Conservation (phyloP, 2,888 invertebrate species). For the Drosophila diplacantha region DNA sequence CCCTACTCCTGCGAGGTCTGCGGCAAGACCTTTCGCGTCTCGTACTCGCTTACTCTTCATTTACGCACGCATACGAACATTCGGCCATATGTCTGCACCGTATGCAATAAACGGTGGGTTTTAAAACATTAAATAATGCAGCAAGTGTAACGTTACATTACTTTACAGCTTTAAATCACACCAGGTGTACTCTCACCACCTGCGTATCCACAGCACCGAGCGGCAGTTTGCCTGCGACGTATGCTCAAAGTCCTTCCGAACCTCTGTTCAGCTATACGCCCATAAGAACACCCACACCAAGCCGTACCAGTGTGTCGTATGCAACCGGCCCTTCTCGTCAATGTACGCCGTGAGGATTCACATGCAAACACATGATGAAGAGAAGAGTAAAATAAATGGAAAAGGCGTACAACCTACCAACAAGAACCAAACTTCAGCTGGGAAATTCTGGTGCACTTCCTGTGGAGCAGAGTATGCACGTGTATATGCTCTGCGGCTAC, state of each 20-base stretch:
- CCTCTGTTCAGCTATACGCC: conserved; percentile 86
- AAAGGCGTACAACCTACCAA: neutral
- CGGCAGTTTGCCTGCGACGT: conserved; percentile 86
- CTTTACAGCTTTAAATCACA: conserved; percentile 84
- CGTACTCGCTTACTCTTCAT: conserved; percentile 88
- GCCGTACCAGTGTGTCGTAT: conserved; percentile 87
- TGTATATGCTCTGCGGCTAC: conserved; percentile 85
- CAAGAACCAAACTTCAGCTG: conserved; percentile 4
- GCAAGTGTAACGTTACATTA: neutral
- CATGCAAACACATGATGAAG: conserved; percentile 85
- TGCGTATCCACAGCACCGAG: conserved; percentile 86
- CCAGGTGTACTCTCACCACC: conserved; percentile 87
- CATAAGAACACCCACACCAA: conserved; percentile 90
- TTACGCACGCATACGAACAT: conserved; percentile 89
- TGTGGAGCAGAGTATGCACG: conserved; percentile 89
- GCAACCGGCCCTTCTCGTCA: conserved; percentile 88
- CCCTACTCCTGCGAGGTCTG: conserved; percentile 89
- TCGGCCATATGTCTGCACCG: conserved; percentile 86
- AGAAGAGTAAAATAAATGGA: conserved; percentile 50
- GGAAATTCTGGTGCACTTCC: conserved; percentile 80
- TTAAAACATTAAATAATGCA: neutral
- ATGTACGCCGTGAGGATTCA: conserved; percentile 87
- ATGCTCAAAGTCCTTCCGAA: conserved; percentile 89
- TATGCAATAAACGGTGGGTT: conserved; percentile 81
- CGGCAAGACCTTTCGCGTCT: conserved; percentile 88